A percentile compares a stretch with the other conserved stretches of the same genome.
These are phyloP conservation scores for Aulostomus chinensis DNA, from an alignment of 2,797 vertebrate genomes.

Conservation along the genomic window DNA sequence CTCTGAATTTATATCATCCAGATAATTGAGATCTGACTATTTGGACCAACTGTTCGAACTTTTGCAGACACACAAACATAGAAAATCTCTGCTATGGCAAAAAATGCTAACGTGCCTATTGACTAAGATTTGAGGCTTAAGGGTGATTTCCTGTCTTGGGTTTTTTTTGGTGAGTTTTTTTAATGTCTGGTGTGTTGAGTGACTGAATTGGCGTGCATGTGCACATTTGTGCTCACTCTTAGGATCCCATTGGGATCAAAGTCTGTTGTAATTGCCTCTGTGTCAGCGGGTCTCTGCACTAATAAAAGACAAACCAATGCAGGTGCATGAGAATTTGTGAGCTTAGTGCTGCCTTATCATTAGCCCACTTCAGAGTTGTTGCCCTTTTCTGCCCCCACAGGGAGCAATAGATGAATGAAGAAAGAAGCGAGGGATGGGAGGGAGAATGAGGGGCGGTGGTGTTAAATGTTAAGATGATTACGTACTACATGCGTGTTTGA, in stretches of 20 bases:
- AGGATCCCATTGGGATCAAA: conserved; percentile 67
- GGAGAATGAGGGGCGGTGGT: conserved; percentile 9
- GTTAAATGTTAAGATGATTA: conserved; percentile 69
- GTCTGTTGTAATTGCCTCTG: conserved; percentile 70
- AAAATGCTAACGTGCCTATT: too few relatives aligned
- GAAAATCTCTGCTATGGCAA: too few relatives aligned
- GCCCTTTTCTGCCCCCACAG: conserved; percentile 69
- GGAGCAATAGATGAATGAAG: conserved; percentile 62
- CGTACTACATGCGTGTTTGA: conserved; percentile 60
- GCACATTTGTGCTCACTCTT: conserved; percentile 25
- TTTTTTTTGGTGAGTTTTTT: not conserved
- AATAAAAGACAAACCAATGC: conserved; percentile 67
- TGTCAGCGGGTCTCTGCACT: conserved; percentile 62
- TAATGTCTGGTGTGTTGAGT: not conserved
- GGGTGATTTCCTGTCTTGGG: too few relatives aligned
- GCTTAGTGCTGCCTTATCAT: conserved; percentile 62
- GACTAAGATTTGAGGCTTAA: too few relatives aligned
- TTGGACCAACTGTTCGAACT: too few relatives aligned
- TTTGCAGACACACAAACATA: too few relatives aligned
- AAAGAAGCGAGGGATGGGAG: conserved; percentile 30
- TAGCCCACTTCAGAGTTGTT: conserved; percentile 64
- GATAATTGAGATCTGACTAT: too few relatives aligned
- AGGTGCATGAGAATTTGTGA: conserved; percentile 60
- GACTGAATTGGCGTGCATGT: conserved; percentile 5
- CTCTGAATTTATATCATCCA: too few relatives aligned